Percentiles rank a stretch among this genome's conserved stretches.
Evolutionary conservation across 2,888 invertebrate genomes (phyloP).

Genomic region (Galeruca laticollis): DNA sequence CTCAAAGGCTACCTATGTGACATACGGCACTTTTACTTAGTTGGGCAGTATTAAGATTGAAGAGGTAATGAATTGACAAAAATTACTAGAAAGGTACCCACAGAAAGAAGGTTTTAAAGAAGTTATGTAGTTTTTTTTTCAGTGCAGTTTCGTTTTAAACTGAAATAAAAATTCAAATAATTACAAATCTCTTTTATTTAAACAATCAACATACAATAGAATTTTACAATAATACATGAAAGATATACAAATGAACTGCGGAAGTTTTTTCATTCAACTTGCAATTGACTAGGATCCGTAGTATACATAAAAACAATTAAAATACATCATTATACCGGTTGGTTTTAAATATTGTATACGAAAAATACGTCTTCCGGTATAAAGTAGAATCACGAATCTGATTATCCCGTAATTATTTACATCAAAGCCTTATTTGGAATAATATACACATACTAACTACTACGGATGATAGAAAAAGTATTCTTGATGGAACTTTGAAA

Average conservation of each 20-base stretch:
- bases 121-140: not conserved
- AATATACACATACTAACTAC: not conserved
- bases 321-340: not conserved
- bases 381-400: conserved; percentile 29
- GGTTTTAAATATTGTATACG: not conserved
- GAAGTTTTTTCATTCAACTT: conserved; percentile 22
- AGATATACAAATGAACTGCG: conserved; percentile 28
- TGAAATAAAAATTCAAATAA: not conserved
- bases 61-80: too few relatives aligned
- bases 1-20: too few relatives aligned
- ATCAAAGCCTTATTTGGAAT: conserved; percentile 15
- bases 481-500: too few relatives aligned
- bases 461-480: not conserved
- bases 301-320: conserved; percentile 19
- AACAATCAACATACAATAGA: conserved; percentile 40
- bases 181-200: conserved; percentile 35
- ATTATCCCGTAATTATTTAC: conserved; percentile 21
- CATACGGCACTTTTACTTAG: too few relatives aligned
- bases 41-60: not conserved
- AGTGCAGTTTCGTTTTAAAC: not conserved
- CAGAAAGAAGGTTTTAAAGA: too few relatives aligned
- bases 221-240: conserved; percentile 20
- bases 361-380: conserved; percentile 23
- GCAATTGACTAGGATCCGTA: conserved; percentile 32
- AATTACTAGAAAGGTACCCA: not conserved